phyloP scores from a whole-genome alignment of 2,888 invertebrate genomes.

The Brachycybe producta region DNA sequence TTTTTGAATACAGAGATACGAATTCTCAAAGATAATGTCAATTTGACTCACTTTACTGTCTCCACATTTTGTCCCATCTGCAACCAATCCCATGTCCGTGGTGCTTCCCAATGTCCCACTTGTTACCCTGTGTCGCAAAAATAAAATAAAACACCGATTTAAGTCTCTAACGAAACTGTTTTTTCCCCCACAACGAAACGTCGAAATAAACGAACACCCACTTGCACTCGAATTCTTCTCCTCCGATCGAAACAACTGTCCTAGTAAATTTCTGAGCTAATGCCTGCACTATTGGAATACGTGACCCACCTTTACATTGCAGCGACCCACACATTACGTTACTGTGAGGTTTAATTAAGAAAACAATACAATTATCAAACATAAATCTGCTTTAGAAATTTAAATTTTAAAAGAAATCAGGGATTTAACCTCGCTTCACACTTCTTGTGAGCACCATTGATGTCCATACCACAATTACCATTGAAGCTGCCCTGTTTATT shows the following conservation, averaged over 20 bases:
- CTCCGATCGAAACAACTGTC: conserved; percentile 78
- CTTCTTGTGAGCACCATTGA: conserved; percentile 61
- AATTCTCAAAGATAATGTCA: no score
- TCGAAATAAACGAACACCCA: no score
- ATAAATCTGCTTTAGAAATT: not conserved
- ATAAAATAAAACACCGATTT: not conserved
- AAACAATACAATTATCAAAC: no score
- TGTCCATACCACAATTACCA: conserved; percentile 86
- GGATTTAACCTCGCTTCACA: conserved; percentile 44
- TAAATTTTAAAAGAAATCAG: not conserved
- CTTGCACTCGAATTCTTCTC: conserved; percentile 92
- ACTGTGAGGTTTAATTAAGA: no score
- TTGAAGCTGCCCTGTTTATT: conserved; percentile 89
- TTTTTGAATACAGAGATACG: no score
- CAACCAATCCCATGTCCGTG: conserved; percentile 71
- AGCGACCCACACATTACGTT: conserved; percentile 87
- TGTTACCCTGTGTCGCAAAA: conserved; percentile 51
- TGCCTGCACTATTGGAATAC: conserved; percentile 63
- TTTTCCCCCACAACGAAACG: no score
- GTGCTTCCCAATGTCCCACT: conserved; percentile 55
- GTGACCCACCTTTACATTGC: conserved; percentile 80
- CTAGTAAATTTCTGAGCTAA: conserved; percentile 71
- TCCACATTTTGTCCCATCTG: conserved; percentile 88
- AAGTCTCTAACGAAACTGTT: not conserved
- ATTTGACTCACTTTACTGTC: conserved; percentile 61